Conservation (phyloP, 1,140 invertebrate species). For the Fopius arisanus region DNA sequence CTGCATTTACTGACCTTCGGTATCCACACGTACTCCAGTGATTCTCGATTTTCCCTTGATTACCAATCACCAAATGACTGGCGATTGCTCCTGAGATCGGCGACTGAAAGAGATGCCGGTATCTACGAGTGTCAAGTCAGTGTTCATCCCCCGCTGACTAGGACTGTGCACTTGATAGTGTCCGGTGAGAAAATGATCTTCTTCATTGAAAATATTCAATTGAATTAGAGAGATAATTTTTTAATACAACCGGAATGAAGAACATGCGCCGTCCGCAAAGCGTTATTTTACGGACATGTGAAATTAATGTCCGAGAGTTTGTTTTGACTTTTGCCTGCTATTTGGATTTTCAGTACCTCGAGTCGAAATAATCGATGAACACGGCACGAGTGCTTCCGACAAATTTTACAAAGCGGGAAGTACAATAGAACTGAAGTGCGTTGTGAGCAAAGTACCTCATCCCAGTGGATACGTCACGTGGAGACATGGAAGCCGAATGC, state of each 20-base stretch:
- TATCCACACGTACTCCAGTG: slow-evolving; percentile 80
- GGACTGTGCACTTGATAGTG: slow-evolving; percentile 75
- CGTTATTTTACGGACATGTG: too few relatives aligned
- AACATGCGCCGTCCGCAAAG: too few relatives aligned
- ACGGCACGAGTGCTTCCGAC: slow-evolving; percentile 78
- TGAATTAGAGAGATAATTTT: too few relatives aligned
- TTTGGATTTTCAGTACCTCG: slow-evolving; percentile 74
- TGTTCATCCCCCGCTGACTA: slow-evolving; percentile 77
- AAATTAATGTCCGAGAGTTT: too few relatives aligned
- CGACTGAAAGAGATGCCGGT: slow-evolving; percentile 77
- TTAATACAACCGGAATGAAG: too few relatives aligned
- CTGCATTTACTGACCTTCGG: slow-evolving; percentile 80
- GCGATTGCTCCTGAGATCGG: slow-evolving; percentile 77
- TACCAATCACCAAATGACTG: slow-evolving; percentile 82
- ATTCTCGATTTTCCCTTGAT: slow-evolving; percentile 77
- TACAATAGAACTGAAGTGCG: slow-evolving; percentile 85
- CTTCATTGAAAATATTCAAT: too few relatives aligned
- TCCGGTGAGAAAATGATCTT: slow-evolving; percentile 70
- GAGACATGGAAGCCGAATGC: slow-evolving; percentile 78
- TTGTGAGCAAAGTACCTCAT: slow-evolving; percentile 82
- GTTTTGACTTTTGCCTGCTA: too few relatives aligned
- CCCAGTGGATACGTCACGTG: slow-evolving; percentile 81
- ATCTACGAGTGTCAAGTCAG: slow-evolving; percentile 83
- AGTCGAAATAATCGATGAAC: slow-evolving; percentile 84
- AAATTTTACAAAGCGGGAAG: slow-evolving; percentile 88